Base-by-base conservation (phyloP, 2,888 invertebrate genomes). In the Eupithecia centaureata region DNA sequence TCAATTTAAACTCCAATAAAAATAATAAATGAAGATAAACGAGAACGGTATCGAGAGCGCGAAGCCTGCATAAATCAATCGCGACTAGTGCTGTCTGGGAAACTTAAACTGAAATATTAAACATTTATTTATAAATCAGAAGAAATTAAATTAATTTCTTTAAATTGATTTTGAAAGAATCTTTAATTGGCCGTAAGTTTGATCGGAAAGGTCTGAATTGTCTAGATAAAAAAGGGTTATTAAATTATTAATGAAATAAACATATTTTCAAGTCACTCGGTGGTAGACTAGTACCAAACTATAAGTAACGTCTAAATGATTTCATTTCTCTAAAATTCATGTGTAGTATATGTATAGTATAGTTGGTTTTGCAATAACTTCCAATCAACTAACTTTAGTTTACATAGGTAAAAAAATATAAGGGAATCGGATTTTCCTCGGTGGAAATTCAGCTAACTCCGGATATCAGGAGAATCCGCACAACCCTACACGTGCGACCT, bases 11-110 rank as follows among this genome's bases (percentile, higher is more conserved):
- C 67, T 70, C 65, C 63, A 63, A 67, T 63, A 60, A 73, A 71
- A 72, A 71, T 73, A 70, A 70, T 73, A 72, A 72, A 71, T 74
- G 70, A 62, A 66, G 73, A 74, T 68, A 72, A 75, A 74, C 67
- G 66, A 62, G 57, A 42, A 22, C 65, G 52, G 66, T 69, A 71
- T 70, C 65, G 73, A 71, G 70, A 69, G 68, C 61, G 59, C 63
- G 67, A 68, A 71, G 69, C 70, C 70, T 67, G 62, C 73, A 71
- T 76, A 75, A 76, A 76, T 76, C 75, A 75, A 67, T 65, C 68
- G 33, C 51, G 18, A 22, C 18, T 54, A 54, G 65, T 18, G 52
- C 54, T 60, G 47, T 12, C 47, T 42, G 2, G 42, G 18, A 42
- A 18, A 38, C 5, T n/a, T n/a, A 7, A 18, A 42, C 42, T 47